A percentile compares a stretch with the other conserved stretches of the same genome.
These are phyloP conservation scores for Whitmania pigra DNA, from an alignment of 1,140 invertebrate species.

Conservation along the genomic window DNA sequence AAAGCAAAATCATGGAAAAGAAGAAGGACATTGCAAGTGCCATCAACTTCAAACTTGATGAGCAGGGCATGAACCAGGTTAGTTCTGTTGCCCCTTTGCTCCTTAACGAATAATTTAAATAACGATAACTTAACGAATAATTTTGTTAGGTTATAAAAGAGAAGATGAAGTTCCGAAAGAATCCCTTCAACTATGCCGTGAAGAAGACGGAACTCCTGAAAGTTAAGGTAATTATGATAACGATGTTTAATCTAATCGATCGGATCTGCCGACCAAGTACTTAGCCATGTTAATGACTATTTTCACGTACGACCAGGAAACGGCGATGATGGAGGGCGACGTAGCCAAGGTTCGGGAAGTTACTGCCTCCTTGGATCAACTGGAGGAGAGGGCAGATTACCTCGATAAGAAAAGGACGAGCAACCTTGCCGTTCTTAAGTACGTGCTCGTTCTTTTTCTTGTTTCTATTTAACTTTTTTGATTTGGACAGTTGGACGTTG, in stretches of 20 bases:
- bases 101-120: too few species aligned
- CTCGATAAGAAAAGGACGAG: slow-evolving; percentile 75
- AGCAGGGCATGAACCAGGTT: slow-evolving; percentile 61
- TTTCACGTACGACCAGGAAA: slow-evolving; percentile 35
- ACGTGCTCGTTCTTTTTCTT: background rate
- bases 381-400: slow-evolving; percentile 77
- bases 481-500: too few species aligned
- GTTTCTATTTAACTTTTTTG: too few species aligned
- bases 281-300: slow-evolving; percentile 33
- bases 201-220: slow-evolving; percentile 88
- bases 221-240: slow-evolving; percentile 51
- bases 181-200: slow-evolving; percentile 91
- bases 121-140: too few species aligned
- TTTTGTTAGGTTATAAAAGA: slow-evolving; percentile 62
- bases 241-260: too few species aligned
- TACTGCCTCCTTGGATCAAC: slow-evolving; percentile 55
- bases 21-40: slow-evolving; percentile 75
- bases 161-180: slow-evolving; percentile 77
- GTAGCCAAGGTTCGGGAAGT: slow-evolving; percentile 24
- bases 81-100: slow-evolving; percentile 22
- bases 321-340: too few species aligned
- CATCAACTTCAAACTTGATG: slow-evolving; percentile 53
- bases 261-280: background rate
- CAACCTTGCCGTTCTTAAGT: slow-evolving; percentile 73
- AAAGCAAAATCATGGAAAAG: slow-evolving; percentile 72